Conservation (phyloP, 1,140 invertebrate species). For the Ericerus pela region DNA sequence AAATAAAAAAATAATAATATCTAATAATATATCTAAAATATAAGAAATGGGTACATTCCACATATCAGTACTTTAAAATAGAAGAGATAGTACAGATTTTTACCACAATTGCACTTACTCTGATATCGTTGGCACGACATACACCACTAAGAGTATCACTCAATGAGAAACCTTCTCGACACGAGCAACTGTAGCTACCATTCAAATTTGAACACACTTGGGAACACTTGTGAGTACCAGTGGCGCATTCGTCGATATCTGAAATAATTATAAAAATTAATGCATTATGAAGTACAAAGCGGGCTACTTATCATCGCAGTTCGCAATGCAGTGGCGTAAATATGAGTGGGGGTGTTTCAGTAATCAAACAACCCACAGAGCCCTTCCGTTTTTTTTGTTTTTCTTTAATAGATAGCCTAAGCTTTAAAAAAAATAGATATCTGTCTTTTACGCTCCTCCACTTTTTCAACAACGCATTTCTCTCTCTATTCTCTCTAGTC, state of each 20-base stretch:
- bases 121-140: slow-evolving; percentile 50
- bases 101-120: slow-evolving; percentile 32
- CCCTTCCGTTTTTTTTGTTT: too few relatives aligned
- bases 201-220: slow-evolving; percentile 87
- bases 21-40: not conserved
- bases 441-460: too few relatives aligned
- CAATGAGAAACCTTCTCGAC: slow-evolving; percentile 62
- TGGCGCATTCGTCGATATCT: slow-evolving; percentile 83
- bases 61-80: not conserved
- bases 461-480: too few relatives aligned
- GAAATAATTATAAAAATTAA: slow-evolving; percentile 20
- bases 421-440: too few relatives aligned
- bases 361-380: too few relatives aligned
- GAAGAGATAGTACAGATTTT: not conserved
- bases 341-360: too few relatives aligned
- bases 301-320: too few relatives aligned
- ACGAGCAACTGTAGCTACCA: slow-evolving; percentile 77
- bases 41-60: too few relatives aligned
- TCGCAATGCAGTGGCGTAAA: too few relatives aligned
- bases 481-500: too few relatives aligned
- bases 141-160: slow-evolving; percentile 63
- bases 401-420: too few relatives aligned
- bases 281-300: too few relatives aligned
- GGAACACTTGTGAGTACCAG: slow-evolving; percentile 71
- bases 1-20: not conserved